Conservation (phyloP, 2,888 invertebrate genomes). For the Ctena decussata region DNA sequence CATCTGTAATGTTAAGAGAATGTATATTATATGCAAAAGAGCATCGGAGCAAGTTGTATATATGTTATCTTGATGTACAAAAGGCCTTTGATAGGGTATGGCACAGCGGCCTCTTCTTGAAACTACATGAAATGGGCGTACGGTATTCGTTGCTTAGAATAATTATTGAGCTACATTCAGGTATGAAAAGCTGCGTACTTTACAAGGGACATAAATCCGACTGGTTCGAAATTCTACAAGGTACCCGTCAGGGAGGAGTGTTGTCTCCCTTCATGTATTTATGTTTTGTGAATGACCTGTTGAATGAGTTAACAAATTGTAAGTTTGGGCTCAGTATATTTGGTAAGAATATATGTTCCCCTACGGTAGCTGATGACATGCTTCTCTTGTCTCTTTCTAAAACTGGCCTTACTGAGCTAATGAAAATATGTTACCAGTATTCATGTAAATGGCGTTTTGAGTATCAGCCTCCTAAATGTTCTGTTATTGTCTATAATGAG, state of each 20-base stretch:
- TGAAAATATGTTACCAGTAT: conserved; percentile 21
- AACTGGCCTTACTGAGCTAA: background rate
- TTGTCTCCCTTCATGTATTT: background rate
- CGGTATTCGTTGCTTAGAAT: background rate
- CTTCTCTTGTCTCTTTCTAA: conserved; percentile 11
- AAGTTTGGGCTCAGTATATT: background rate
- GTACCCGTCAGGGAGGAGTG: background rate
- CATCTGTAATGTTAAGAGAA: conserved; percentile 30
- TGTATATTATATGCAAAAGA: conserved; percentile 20
- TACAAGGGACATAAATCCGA: background rate
- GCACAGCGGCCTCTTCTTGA: conserved; percentile 37
- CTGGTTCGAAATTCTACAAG: background rate
- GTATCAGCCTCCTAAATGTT: conserved; percentile 23
- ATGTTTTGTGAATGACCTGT: background rate
- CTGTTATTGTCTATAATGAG: conserved; percentile 20
- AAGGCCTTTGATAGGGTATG: conserved; percentile 36
- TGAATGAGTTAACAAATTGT: background rate
- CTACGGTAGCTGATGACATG: conserved; percentile 43
- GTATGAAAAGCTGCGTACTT: background rate
- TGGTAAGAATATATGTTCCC: background rate
- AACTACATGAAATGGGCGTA: background rate
- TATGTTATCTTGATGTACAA: conserved; percentile 27
- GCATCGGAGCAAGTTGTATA: no score
- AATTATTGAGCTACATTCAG: background rate
- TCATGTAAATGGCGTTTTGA: conserved; percentile 26